phyloP scores from a whole-genome alignment of 1,140 invertebrate species.

The Saxidomus purpurata region DNA sequence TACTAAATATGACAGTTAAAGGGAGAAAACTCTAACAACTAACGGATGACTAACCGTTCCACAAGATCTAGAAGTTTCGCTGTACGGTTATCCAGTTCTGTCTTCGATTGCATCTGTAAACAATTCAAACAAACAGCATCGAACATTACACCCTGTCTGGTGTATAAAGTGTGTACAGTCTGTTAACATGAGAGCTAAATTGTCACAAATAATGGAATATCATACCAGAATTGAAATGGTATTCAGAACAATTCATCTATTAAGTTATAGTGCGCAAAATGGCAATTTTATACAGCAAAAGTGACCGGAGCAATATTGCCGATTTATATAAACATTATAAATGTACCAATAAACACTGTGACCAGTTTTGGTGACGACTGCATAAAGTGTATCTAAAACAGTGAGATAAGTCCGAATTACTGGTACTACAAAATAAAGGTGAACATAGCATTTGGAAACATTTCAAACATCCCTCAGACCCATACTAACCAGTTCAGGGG shows the following conservation, averaged over 20 bases:
- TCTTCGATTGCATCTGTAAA: conserved; percentile 39
- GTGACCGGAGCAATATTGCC: not conserved
- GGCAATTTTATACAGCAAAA: not conserved
- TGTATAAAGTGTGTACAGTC: not conserved
- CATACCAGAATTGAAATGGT: not conserved
- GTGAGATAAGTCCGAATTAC: no score
- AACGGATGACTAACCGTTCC: not conserved
- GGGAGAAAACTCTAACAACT: not conserved
- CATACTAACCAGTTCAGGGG: conserved; percentile 67
- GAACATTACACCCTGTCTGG: not conserved
- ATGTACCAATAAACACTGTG: not conserved
- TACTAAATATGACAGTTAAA: no score
- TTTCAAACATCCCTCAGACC: no score
- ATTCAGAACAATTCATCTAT: not conserved
- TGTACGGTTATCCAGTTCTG: not conserved
- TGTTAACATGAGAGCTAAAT: not conserved
- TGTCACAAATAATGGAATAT: not conserved
- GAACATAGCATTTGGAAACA: not conserved
- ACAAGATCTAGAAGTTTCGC: conserved; percentile 41
- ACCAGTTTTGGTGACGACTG: not conserved
- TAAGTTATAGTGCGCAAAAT: not conserved
- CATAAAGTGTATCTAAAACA: not conserved
- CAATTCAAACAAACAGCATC: not conserved
- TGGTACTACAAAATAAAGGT: not conserved
- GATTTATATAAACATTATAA: no score